Percentiles rank a stretch among this genome's conserved stretches.
Evolutionary conservation across 2,797 vertebrate species (phyloP).

Genomic region (Muscicapa striata): DNA sequence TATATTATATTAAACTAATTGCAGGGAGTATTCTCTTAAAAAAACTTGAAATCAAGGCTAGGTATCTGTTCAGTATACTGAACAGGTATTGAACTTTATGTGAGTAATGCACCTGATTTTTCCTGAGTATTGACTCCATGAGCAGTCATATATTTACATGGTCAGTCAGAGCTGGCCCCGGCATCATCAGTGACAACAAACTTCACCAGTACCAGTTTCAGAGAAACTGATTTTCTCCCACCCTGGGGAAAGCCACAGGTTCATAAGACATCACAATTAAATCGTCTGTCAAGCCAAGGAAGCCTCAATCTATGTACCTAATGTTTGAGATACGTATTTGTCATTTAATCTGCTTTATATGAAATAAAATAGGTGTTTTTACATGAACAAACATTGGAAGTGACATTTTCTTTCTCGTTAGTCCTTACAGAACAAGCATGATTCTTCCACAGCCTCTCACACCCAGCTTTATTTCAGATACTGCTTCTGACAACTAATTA

Average conservation of each 20-base stretch:
- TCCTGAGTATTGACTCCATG: neutral
- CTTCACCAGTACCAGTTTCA: neutral
- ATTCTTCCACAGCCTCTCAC: neutral
- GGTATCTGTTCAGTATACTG: neutral
- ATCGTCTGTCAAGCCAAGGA: neutral
- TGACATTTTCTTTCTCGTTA: neutral
- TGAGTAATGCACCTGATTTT: neutral
- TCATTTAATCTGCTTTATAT: neutral
- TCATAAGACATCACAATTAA: neutral
- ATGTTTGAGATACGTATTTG: neutral
- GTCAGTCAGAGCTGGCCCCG: neutral
- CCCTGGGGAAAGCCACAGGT: neutral
- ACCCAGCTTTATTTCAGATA: neutral
- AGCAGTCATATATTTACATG: neutral
- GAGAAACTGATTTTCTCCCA: neutral
- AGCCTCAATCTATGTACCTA: neutral
- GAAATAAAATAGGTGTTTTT: constrained; percentile 5
- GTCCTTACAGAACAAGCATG: neutral
- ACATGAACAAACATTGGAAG: neutral
- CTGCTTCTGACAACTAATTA: neutral
- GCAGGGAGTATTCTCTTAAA: neutral
- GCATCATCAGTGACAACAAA: neutral
- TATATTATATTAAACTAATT: neutral
- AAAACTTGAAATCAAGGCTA: neutral
- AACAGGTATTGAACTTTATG: neutral